Evolutionary conservation across 2,888 invertebrate species (phyloP).

Genomic region (Spatulosminthurus flaviceps): DNA sequence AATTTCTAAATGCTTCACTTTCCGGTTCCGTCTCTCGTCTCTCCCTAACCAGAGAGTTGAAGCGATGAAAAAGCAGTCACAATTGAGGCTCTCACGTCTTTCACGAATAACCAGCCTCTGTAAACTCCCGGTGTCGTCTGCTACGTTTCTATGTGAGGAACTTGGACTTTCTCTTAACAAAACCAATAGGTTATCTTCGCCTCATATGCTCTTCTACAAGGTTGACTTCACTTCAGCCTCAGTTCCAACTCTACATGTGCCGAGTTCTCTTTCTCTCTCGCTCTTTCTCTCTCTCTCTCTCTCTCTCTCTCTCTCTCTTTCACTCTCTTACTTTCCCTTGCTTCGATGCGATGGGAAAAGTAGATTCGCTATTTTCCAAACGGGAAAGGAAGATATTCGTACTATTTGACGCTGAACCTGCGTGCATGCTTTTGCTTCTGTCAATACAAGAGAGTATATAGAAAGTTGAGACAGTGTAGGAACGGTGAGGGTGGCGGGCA

Average conservation of each 20-base stretch:
- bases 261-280: background rate
- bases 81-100: background rate
- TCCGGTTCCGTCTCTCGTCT: background rate
- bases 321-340: slow-evolving; percentile 6
- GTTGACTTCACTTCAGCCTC: background rate
- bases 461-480: slow-evolving; percentile 11
- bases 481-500: slow-evolving; percentile 36
- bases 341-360: background rate
- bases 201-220: background rate
- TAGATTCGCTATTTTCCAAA: slow-evolving; percentile 32
- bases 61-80: background rate
- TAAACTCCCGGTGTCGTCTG: slow-evolving; percentile 31
- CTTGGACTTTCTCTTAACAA: background rate
- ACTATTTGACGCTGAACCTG: slow-evolving; percentile 26
- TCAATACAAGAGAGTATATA: slow-evolving; percentile 35
- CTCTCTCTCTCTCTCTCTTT: slow-evolving; percentile 15
- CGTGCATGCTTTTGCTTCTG: slow-evolving; percentile 41
- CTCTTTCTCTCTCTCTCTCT: slow-evolving; percentile 3
- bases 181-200: background rate
- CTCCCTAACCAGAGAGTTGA: background rate
- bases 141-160: background rate
- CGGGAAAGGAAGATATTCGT: slow-evolving; percentile 38
- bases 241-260: background rate
- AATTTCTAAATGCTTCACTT: background rate
- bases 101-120: slow-evolving; percentile 20